These are phyloP conservation scores for Zosterops pallidus DNA, from an alignment of 2,113 vertebrate genomes.

Conservation along the genomic window DNA sequence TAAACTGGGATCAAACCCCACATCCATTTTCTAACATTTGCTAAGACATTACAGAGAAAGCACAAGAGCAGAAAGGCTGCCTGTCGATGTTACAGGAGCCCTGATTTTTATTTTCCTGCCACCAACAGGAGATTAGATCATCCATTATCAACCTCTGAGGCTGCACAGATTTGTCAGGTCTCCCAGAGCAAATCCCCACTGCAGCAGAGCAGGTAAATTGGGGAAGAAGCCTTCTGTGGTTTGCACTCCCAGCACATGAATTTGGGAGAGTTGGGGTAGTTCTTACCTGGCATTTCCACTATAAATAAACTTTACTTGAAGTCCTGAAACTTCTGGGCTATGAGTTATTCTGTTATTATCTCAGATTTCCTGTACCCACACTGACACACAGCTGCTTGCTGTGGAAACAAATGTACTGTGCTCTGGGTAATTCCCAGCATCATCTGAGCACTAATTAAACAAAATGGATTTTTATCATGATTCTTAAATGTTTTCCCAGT, in stretches of 20 bases:
- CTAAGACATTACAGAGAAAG: not conserved
- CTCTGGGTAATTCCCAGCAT: not conserved
- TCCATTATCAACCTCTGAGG: not conserved
- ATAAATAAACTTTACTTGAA: not conserved
- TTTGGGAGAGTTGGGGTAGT: not conserved
- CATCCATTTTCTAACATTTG: not conserved
- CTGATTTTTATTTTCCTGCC: slow-evolving; percentile 32
- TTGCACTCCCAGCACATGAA: not conserved
- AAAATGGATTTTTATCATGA: not conserved
- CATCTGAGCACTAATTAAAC: not conserved
- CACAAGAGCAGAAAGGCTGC: not conserved
- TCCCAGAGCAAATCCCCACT: not conserved
- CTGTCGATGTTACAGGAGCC: not conserved
- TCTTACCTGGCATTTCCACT: not conserved
- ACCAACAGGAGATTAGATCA: not conserved
- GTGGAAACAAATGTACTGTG: not conserved
- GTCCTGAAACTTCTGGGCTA: not conserved
- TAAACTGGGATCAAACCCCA: not conserved
- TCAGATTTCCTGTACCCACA: not conserved
- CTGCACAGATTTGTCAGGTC: not conserved
- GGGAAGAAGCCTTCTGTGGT: not conserved
- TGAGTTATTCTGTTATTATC: not conserved
- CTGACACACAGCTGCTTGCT: not conserved
- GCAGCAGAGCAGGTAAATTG: not conserved
- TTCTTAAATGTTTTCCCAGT: not conserved